These are phyloP conservation scores for Poeciliopsis gracilis DNA, from an alignment of 2,797 vertebrate genomes.

Conservation along the genomic window DNA sequence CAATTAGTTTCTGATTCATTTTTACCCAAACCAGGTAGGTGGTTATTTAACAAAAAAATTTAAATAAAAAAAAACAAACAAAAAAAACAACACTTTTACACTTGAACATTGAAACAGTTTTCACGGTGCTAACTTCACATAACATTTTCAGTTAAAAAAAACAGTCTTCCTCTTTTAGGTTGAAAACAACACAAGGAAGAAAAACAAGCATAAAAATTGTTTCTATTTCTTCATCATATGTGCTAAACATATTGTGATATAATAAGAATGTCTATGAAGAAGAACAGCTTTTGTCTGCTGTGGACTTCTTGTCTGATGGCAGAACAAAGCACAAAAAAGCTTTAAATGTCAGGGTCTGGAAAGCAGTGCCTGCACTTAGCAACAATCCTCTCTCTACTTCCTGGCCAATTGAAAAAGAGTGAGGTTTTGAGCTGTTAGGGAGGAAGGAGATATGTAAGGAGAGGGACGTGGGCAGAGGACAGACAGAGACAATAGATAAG, in stretches of 20 bases:
- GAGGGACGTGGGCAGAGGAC: slow-evolving; percentile 15
- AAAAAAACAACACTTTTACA: neutral
- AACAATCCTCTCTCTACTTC: slow-evolving; percentile 64
- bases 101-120: neutral
- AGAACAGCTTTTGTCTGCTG: neutral
- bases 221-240: neutral
- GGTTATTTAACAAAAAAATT: neutral
- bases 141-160: neutral
- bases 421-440: slow-evolving; percentile 49
- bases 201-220: no score
- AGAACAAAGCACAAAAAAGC: slow-evolving; percentile 59
- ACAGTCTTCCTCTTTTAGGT: neutral
- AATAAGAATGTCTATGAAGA: neutral
- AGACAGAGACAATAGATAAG: slow-evolving; percentile 48
- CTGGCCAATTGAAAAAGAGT: slow-evolving; percentile 58
- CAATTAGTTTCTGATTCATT: neutral
- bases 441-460: slow-evolving; percentile 22
- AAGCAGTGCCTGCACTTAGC: slow-evolving; percentile 58
- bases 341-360: slow-evolving; percentile 70
- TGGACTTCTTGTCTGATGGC: slow-evolving; percentile 53
- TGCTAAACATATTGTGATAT: neutral
- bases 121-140: neutral
- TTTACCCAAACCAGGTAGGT: neutral
- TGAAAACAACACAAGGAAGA: neutral
- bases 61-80: neutral